Percentiles rank a stretch among this genome's conserved stretches.
Conservation (phyloP, 2,113 vertebrate species). For the Heterotis niloticus region DNA sequence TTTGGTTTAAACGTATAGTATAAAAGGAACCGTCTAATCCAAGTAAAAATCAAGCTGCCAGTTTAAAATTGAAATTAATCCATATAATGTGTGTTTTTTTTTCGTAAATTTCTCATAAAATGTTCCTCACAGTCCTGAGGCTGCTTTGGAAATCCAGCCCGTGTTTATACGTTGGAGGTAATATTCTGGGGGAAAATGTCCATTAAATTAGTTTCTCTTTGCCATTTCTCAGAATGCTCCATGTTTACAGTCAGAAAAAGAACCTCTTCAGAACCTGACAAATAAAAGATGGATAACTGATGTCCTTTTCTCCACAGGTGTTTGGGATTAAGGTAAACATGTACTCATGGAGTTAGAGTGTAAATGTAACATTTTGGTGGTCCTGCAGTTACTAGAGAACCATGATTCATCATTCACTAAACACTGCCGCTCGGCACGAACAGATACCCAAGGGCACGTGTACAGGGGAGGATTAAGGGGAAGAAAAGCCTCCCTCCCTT, state of each 20-base stretch:
- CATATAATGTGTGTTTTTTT: too few species aligned
- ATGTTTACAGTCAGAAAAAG: slow-evolving; percentile 33
- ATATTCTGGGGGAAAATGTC: background rate
- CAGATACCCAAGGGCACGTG: slow-evolving; percentile 26
- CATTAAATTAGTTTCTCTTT: slow-evolving; percentile 15
- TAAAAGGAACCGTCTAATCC: too few species aligned
- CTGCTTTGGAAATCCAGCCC: background rate
- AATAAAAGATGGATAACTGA: slow-evolving; percentile 36
- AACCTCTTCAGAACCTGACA: slow-evolving; percentile 44
- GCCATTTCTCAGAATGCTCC: slow-evolving; percentile 14
- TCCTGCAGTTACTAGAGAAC: slow-evolving; percentile 43
- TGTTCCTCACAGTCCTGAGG: background rate
- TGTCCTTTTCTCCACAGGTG: slow-evolving; percentile 39
- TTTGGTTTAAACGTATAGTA: too few species aligned
- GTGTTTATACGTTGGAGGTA: background rate
- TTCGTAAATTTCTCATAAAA: background rate
- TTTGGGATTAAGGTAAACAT: slow-evolving; percentile 45
- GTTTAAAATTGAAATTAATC: too few species aligned
- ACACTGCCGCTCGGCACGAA: slow-evolving; percentile 17
- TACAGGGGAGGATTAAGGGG: slow-evolving; percentile 4
- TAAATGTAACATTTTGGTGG: slow-evolving; percentile 49
- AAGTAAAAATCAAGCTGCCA: too few species aligned
- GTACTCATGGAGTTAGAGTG: slow-evolving; percentile 36
- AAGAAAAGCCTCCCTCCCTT: background rate
- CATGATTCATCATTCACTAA: slow-evolving; percentile 28